phyloP scores from a whole-genome alignment of 2,113 vertebrate species.

The Ariopsis seemanni region DNA sequence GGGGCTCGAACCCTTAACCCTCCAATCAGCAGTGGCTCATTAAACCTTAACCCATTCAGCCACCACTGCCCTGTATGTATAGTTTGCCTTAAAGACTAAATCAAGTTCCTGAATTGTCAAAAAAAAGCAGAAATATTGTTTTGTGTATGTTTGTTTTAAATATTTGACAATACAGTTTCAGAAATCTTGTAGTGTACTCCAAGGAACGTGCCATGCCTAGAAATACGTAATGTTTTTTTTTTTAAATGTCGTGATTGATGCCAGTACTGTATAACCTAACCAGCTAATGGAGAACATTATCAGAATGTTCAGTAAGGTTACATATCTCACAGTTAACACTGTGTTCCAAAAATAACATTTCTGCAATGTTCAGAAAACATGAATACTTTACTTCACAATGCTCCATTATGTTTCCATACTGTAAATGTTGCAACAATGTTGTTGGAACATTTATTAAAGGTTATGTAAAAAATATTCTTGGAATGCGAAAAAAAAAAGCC shows the following conservation, averaged over 20 bases:
- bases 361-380: background rate
- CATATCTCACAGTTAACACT: too few relatives aligned
- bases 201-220: too few relatives aligned
- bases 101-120: background rate
- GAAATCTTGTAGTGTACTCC: too few relatives aligned
- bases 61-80: too few relatives aligned
- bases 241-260: background rate
- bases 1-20: too few relatives aligned
- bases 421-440: background rate
- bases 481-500: background rate
- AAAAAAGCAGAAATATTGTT: background rate
- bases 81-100: background rate
- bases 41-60: too few relatives aligned
- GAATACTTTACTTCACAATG: background rate
- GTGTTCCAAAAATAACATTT: background rate
- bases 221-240: too few relatives aligned
- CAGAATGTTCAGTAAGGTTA: conserved; percentile 4
- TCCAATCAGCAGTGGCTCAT: too few relatives aligned
- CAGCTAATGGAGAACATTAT: background rate
- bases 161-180: too few relatives aligned
- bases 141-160: too few relatives aligned
- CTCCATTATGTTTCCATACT: background rate
- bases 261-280: background rate
- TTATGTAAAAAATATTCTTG: background rate
- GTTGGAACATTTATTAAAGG: background rate